phyloP scores from a whole-genome alignment of 2,888 invertebrate species.

The Neuroscelio doddi region DNA sequence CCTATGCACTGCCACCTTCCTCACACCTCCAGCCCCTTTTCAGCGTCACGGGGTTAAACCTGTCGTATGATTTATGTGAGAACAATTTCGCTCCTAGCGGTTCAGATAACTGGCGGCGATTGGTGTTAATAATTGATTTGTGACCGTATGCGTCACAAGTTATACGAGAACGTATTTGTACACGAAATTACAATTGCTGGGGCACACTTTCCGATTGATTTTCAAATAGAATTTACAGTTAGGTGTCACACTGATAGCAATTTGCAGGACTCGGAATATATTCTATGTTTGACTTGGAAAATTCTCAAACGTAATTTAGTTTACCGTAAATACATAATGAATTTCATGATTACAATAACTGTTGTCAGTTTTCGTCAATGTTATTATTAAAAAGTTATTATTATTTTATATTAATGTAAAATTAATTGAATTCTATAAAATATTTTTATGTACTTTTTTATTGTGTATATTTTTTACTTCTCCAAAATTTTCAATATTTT shows the following conservation, averaged over 20 bases:
- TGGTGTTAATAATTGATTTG: constrained; percentile 65
- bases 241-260: constrained; percentile 12
- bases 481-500: too few relatives aligned
- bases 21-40: constrained; percentile 31
- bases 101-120: constrained; percentile 65
- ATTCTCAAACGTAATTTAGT: too few relatives aligned
- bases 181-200: constrained; percentile 30
- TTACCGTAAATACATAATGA: too few relatives aligned
- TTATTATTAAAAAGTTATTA: too few relatives aligned
- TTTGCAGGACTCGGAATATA: constrained; percentile 4
- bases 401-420: too few relatives aligned
- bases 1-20: constrained; percentile 45
- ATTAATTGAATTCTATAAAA: too few relatives aligned
- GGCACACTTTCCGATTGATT: constrained; percentile 27
- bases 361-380: too few relatives aligned
- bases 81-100: constrained; percentile 63
- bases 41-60: constrained; percentile 49
- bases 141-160: constrained; percentile 50
- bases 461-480: too few relatives aligned
- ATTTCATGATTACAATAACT: too few relatives aligned
- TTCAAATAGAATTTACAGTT: constrained; percentile 37
- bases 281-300: too few relatives aligned
- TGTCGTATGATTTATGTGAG: constrained; percentile 66
- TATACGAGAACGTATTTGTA: constrained; percentile 34
- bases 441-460: too few relatives aligned